Conservation (phyloP, 2,888 invertebrate genomes). For the Cylloceria caligata region DNA sequence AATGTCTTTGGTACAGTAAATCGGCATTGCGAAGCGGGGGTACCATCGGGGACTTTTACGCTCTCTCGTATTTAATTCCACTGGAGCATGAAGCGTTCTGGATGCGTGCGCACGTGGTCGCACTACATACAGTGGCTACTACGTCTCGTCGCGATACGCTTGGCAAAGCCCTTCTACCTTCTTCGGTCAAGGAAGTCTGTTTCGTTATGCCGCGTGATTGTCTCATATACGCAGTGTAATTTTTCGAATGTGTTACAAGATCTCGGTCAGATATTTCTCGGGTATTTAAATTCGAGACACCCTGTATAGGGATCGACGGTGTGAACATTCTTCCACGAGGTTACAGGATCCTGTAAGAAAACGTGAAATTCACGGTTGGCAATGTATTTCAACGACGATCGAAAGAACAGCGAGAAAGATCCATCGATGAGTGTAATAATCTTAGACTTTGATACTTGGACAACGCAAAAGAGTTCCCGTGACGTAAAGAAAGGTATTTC, state of each 20-base stretch:
- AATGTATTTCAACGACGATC: constrained; percentile 13
- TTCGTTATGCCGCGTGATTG: constrained; percentile 52
- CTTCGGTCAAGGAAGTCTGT: constrained; percentile 50
- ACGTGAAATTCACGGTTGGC: not conserved
- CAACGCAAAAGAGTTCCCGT: not conserved
- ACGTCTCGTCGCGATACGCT: constrained; percentile 55
- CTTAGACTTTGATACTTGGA: not conserved
- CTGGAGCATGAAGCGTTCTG: constrained; percentile 80
- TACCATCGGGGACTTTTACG: constrained; percentile 66
- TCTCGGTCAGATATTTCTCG: not conserved
- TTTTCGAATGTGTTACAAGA: constrained; percentile 17
- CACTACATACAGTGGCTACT: constrained; percentile 12
- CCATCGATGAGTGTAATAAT: constrained; percentile 4
- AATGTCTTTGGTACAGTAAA: constrained; percentile 45
- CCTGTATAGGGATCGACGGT: constrained; percentile 31
- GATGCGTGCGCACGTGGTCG: constrained; percentile 68
- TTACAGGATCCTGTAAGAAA: constrained; percentile 6
- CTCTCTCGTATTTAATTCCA: constrained; percentile 79
- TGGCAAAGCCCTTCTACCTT: constrained; percentile 41
- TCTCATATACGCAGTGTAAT: constrained; percentile 33
- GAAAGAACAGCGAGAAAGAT: not conserved
- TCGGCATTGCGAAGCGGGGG: not conserved
- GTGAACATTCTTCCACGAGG: constrained; percentile 29
- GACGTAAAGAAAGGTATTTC: not conserved
- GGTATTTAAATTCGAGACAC: not conserved